Percentiles rank a stretch among this genome's conserved stretches.
Evolutionary conservation across 2,797 vertebrate species (phyloP).

Genomic region (Clarias laeviceps): DNA sequence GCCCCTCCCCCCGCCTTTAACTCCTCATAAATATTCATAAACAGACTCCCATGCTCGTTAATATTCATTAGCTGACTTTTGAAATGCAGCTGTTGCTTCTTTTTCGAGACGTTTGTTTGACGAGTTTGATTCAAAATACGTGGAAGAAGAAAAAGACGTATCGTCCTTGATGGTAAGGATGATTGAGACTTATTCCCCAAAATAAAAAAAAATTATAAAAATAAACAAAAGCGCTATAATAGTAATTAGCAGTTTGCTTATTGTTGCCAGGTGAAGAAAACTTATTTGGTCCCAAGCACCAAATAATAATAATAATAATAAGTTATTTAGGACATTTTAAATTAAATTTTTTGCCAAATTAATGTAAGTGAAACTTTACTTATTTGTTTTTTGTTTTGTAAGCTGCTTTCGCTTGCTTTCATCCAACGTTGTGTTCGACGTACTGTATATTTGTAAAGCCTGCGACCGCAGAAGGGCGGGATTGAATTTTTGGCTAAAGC

Average conservation of each 20-base stretch:
- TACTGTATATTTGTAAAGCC: background rate
- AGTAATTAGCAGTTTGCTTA: too few relatives aligned
- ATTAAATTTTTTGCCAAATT: background rate
- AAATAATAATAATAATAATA: too few relatives aligned
- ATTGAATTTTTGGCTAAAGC: background rate
- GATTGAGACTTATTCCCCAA: background rate
- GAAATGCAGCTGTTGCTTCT: conserved; percentile 4
- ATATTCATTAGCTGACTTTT: conserved; percentile 1
- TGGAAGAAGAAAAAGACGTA: too few relatives aligned
- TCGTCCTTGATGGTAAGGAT: background rate
- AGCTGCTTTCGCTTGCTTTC: background rate
- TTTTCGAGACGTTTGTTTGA: background rate
- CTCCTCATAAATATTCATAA: conserved; percentile 23
- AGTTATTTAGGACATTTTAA: background rate
- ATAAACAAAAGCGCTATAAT: too few relatives aligned
- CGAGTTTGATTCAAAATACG: background rate
- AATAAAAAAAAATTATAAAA: too few relatives aligned
- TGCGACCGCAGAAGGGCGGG: background rate
- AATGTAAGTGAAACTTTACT: background rate
- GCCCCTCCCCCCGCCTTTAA: background rate
- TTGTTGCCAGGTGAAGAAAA: background rate
- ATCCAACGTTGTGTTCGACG: too few relatives aligned
- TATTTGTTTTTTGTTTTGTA: background rate
- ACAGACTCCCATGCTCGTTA: background rate
- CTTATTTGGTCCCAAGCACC: too few relatives aligned